phyloP scores from a whole-genome alignment of 2,797 vertebrate genomes.

The Anniella stebbinsi region DNA sequence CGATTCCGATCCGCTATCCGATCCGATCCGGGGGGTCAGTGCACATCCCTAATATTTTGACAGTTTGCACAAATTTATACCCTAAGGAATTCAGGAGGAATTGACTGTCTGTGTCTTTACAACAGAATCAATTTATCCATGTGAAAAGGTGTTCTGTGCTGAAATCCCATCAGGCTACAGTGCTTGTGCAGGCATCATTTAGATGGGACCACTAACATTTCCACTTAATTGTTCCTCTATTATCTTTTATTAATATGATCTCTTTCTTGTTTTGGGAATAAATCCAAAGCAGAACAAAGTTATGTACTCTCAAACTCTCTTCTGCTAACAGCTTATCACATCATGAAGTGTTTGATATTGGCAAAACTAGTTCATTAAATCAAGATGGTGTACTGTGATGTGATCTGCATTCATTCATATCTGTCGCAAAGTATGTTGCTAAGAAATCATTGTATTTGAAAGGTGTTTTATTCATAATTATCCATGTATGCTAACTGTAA shows the following conservation, averaged over 20 bases:
- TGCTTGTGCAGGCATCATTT: background rate
- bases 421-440: too few relatives aligned
- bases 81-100: conserved; percentile 12
- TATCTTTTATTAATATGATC: background rate
- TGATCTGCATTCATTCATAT: background rate
- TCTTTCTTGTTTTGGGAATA: background rate
- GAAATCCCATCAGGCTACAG: background rate
- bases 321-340: background rate
- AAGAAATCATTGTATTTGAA: too few relatives aligned
- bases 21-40: too few relatives aligned
- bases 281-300: background rate
- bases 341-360: background rate
- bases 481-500: too few relatives aligned
- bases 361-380: background rate
- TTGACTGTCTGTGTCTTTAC: background rate
- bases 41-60: too few relatives aligned
- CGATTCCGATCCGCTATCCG: too few relatives aligned
- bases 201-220: background rate
- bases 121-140: conserved; percentile 12
- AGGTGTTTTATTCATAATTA: too few relatives aligned
- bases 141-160: conserved; percentile 1
- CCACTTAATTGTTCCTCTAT: background rate
- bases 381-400: background rate
- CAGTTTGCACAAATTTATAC: conserved; percentile 41
- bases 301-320: background rate